These are phyloP conservation scores for Anodontia alba DNA, from an alignment of 2,888 invertebrate genomes.

Conservation along the genomic window DNA sequence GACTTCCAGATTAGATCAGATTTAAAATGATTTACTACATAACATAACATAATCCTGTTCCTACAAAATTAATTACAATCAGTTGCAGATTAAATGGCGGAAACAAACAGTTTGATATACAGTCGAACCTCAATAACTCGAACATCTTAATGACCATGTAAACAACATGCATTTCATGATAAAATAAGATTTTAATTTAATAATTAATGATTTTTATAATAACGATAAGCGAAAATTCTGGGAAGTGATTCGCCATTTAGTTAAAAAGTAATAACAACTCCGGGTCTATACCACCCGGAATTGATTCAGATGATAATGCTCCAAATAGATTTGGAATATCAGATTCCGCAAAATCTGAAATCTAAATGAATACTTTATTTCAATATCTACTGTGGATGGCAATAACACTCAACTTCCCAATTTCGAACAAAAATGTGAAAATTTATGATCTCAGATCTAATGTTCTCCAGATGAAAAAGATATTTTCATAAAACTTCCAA, in stretches of 20 bases:
- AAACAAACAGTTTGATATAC: no score
- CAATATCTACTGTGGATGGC: background rate
- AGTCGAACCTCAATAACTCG: no score
- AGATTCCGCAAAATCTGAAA: background rate
- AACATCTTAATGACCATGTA: no score
- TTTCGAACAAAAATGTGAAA: background rate
- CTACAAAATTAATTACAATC: no score
- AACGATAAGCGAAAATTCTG: background rate
- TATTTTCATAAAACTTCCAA: background rate
- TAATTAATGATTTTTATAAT: conserved; percentile 1
- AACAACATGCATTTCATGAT: no score
- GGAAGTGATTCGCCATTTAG: background rate
- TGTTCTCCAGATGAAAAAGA: background rate
- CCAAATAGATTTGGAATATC: background rate
- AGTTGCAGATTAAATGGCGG: no score
- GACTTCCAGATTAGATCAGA: no score
- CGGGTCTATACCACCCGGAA: background rate
- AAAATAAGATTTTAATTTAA: no score
- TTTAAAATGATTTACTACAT: no score
- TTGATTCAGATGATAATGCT: background rate
- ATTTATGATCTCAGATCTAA: background rate
- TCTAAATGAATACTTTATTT: background rate
- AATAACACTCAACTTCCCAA: background rate
- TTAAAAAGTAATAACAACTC: no score
- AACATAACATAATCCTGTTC: no score